phyloP scores from a whole-genome alignment of 2,888 invertebrate genomes.

The Pollenia angustigena region DNA sequence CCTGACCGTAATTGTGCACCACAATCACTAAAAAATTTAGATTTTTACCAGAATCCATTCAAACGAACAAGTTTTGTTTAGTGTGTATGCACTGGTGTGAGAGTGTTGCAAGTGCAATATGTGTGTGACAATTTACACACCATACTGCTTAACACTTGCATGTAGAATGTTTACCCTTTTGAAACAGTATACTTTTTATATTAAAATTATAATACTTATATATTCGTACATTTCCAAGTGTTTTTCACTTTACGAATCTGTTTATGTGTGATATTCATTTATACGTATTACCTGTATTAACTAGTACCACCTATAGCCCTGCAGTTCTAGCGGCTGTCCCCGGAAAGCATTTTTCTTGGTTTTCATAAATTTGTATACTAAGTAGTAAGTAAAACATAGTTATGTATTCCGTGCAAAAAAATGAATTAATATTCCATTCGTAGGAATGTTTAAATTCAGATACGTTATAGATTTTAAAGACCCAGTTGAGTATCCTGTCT shows the following conservation, averaged over 20 bases:
- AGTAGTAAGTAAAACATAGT: too few species aligned
- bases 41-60: conserved; percentile 28
- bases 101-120: conserved; percentile 41
- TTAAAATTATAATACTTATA: conserved; percentile 21
- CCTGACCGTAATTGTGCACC: conserved; percentile 63
- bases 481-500: too few species aligned
- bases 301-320: neutral
- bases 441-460: too few species aligned
- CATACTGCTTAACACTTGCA: conserved; percentile 53
- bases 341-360: too few species aligned
- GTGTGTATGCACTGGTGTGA: neutral
- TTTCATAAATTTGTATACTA: too few species aligned
- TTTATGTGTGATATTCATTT: conserved; percentile 11
- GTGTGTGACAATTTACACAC: conserved; percentile 71
- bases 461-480: too few species aligned
- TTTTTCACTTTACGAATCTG: neutral
- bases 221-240: conserved; percentile 13
- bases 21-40: conserved; percentile 42
- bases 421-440: too few species aligned
- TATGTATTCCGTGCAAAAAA: too few species aligned
- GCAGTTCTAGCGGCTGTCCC: too few species aligned
- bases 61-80: neutral
- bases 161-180: conserved; percentile 54
- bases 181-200: conserved; percentile 23
- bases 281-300: conserved; percentile 28